Conservation (phyloP, 2,888 invertebrate species). For the Cryptocephalus moraei region DNA sequence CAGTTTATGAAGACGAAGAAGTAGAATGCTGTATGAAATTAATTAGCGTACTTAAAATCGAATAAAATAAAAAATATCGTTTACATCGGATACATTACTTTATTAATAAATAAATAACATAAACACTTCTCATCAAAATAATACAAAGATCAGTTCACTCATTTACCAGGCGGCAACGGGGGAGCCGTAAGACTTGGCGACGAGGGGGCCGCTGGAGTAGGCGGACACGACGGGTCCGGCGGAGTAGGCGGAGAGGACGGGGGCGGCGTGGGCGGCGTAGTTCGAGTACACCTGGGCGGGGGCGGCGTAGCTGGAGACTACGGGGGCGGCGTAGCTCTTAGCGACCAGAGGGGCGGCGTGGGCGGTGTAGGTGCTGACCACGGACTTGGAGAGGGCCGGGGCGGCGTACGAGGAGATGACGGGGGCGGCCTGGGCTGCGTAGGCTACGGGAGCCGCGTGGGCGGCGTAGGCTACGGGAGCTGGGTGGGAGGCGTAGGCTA, state of each 20-base stretch:
- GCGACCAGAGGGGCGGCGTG: slow-evolving; percentile 46
- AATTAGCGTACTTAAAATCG: too few relatives aligned
- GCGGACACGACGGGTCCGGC: slow-evolving; percentile 46
- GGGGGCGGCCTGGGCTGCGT: slow-evolving; percentile 23
- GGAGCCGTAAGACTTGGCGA: slow-evolving; percentile 1
- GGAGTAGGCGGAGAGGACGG: slow-evolving; percentile 32
- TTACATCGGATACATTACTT: too few relatives aligned
- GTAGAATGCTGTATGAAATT: too few relatives aligned
- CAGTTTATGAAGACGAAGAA: too few relatives aligned
- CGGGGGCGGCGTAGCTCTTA: slow-evolving; percentile 27
- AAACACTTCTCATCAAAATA: too few relatives aligned
- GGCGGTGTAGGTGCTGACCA: slow-evolving; percentile 47
- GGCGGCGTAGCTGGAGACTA: slow-evolving; percentile 13
- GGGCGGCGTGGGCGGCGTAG: slow-evolving; percentile 26
- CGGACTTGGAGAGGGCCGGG: slow-evolving; percentile 37
- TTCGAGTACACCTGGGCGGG: slow-evolving; percentile 41
- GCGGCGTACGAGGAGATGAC: slow-evolving; percentile 27
- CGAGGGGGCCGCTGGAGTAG: slow-evolving; percentile 7
- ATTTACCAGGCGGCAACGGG: neutral
- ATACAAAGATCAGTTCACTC: too few relatives aligned
- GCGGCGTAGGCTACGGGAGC: slow-evolving; percentile 29
- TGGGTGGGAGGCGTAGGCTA: slow-evolving; percentile 27
- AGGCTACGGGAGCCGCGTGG: slow-evolving; percentile 21
- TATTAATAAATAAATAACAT: too few relatives aligned
- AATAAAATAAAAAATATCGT: too few relatives aligned